Evolutionary conservation across 1,140 invertebrate species (phyloP), one percentile per base, ranked within the genome.

Genomic region (Frieseomelitta varia): DNA sequence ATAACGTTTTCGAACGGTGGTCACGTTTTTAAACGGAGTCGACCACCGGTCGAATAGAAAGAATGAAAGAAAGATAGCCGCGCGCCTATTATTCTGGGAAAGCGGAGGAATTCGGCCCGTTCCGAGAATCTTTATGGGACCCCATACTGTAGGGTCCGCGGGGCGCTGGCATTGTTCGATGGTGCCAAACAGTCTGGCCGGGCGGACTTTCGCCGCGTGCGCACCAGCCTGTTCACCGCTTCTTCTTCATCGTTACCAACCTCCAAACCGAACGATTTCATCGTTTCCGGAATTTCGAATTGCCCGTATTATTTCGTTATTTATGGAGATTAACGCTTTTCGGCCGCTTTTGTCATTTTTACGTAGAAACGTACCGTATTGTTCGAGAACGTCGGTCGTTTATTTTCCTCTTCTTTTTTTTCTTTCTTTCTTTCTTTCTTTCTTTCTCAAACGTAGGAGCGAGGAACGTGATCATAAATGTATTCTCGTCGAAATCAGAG

Each of bases 151-250:
- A 77, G 56, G 86, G 85, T 14, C 74, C 81, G 71, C 81, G 86
- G 76, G 88, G 81, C 81, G 67, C 69, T 88, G 58, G 77, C 34
- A 90, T 90, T 92, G 91, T 92, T 87, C 85, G 87, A 79, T 84
- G 92, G 92, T 92, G 90, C 90, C 92, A 91, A 91, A 91, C 92
- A 92, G 91, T 93, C 90, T 92, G 90, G 90, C 76, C 79, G 15
- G 24, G 39, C 58, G 51, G 61, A 73, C 72, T 84, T 14, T 71
- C 71, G 67, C 67, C 74, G 61, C 30, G 34, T 69, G 68, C 61
- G 55, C 71, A 81, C 55, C n/a, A 15, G 39, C 67, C 11, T 21
- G n/a, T 24, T 30, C 73, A 85, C 73, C 79, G 61, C 63, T 65
- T 61, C 39, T 75, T 0, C 34, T 39, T 1, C 19, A 53, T 51